Conservation (phyloP, 2,797 vertebrate species). For the Thunnus albacares region DNA sequence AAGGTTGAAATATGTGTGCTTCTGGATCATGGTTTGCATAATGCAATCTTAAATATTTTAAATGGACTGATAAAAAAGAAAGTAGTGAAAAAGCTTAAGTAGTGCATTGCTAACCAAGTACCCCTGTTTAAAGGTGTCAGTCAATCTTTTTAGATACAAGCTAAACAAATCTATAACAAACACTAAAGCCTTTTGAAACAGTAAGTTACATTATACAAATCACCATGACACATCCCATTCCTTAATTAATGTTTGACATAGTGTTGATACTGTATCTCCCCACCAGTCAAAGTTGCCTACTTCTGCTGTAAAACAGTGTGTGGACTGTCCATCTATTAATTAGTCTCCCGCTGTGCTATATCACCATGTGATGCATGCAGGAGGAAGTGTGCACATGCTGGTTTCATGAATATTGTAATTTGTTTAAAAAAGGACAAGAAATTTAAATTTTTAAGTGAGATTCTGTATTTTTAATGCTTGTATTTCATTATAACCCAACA, state of each 20-base stretch:
- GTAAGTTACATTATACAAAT: neutral
- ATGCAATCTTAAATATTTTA: too few species aligned
- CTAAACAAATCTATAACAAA: too few species aligned
- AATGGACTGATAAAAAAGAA: too few species aligned
- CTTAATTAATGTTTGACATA: neutral
- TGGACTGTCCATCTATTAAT: constrained; percentile 27
- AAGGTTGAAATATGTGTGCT: too few species aligned
- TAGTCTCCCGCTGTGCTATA: constrained; percentile 23
- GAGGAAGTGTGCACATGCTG: neutral
- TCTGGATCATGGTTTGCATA: too few species aligned
- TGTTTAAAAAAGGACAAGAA: neutral
- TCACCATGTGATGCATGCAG: neutral
- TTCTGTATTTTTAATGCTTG: neutral
- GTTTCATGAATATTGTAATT: constrained; percentile 5
- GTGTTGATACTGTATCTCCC: neutral
- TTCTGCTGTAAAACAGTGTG: constrained; percentile 28
- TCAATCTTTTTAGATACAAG: too few species aligned
- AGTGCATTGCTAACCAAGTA: too few species aligned
- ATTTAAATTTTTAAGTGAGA: too few species aligned
- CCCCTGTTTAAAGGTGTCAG: too few species aligned
- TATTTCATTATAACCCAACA: neutral
- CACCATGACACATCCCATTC: neutral
- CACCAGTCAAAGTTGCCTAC: constrained; percentile 7
- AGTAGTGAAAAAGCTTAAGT: too few species aligned
- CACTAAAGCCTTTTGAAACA: too few species aligned